Conservation (phyloP, 2,888 invertebrate genomes). For the Sinopyrophorus schimmeli region DNA sequence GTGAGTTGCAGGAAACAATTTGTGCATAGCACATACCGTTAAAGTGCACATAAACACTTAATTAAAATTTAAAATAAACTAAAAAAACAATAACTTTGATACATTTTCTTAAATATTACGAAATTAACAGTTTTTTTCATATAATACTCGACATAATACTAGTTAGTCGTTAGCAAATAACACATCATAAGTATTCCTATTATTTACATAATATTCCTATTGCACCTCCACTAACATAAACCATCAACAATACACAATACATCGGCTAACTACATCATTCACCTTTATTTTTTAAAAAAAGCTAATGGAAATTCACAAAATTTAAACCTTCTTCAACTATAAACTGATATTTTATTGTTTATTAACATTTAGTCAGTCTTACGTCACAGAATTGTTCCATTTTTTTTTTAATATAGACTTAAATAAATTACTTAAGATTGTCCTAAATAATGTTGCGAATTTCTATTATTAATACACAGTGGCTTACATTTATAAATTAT, state of each 20-base stretch:
- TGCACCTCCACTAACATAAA: slow-evolving; percentile 21
- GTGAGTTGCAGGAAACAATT: too few relatives aligned
- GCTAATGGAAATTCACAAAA: slow-evolving; percentile 30
- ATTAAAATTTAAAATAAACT: neutral
- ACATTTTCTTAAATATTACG: slow-evolving; percentile 4
- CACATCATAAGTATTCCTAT: too few relatives aligned
- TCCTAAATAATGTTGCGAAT: slow-evolving; percentile 23
- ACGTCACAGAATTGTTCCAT: too few relatives aligned
- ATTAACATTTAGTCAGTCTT: slow-evolving; percentile 31
- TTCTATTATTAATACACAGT: too few relatives aligned
- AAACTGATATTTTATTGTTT: slow-evolving; percentile 26
- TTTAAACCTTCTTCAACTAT: slow-evolving; percentile 18
- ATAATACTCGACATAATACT: slow-evolving; percentile 8
- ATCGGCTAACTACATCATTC: too few relatives aligned
- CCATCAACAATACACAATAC: slow-evolving; percentile 13
- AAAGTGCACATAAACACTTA: slow-evolving; percentile 25
- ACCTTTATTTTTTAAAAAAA: too few relatives aligned
- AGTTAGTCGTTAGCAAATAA: too few relatives aligned
- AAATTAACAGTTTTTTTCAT: slow-evolving; percentile 1
- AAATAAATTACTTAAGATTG: slow-evolving; percentile 24
- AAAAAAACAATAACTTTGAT: slow-evolving; percentile 16
- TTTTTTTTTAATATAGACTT: too few relatives aligned
- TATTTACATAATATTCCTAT: slow-evolving; percentile 16
- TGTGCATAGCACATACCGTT: slow-evolving; percentile 39
- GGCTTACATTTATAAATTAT: too few relatives aligned